Evolutionary conservation across 2,888 invertebrate species (phyloP).

Genomic region (Hipparchia semele): DNA sequence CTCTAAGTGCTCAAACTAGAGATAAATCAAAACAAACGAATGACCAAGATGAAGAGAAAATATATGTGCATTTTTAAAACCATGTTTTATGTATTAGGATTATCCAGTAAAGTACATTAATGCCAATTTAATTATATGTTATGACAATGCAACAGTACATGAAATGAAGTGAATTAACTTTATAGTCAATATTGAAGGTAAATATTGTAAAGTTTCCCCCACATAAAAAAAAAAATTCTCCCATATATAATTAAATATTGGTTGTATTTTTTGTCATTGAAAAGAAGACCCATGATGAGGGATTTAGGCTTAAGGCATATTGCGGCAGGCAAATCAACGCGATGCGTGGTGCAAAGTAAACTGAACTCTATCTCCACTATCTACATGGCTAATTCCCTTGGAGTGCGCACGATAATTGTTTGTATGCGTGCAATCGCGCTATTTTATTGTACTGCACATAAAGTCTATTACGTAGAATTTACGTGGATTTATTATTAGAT

Average conservation of each 20-base stretch:
- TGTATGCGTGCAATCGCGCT: no score
- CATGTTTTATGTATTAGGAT: neutral
- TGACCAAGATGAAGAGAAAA: slow-evolving; percentile 6
- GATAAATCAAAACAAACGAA: slow-evolving; percentile 7
- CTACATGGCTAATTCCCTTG: neutral
- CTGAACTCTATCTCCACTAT: neutral
- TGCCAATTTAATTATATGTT: neutral
- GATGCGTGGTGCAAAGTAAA: neutral
- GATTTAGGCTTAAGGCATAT: neutral
- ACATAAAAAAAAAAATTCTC: neutral
- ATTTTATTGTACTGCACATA: no score
- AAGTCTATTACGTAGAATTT: neutral
- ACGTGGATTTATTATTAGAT: neutral
- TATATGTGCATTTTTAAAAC: neutral
- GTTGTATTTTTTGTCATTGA: neutral
- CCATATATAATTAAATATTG: neutral
- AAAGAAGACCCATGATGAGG: neutral
- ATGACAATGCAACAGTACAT: neutral
- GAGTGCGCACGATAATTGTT: no score
- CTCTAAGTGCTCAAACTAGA: slow-evolving; percentile 20
- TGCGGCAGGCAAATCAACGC: neutral
- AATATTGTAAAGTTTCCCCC: neutral
- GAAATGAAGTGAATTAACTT: slow-evolving; percentile 6
- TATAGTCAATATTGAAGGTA: neutral
- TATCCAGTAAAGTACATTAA: neutral